Evolutionary conservation across 2,113 vertebrate genomes (phyloP).

Genomic region (Xiphias gladius): DNA sequence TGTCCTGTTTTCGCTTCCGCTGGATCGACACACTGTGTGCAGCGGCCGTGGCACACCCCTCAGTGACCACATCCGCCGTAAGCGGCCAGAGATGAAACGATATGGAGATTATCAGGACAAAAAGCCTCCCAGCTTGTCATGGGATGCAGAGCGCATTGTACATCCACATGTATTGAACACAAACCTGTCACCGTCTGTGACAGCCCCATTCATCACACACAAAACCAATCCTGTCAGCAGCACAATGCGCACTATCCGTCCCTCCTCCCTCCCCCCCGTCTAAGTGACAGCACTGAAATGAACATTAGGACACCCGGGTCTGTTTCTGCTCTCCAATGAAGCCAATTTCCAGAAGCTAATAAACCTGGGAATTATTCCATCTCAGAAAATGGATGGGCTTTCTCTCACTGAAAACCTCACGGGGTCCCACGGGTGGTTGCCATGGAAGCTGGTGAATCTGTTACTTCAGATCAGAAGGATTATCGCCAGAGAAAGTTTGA

Average conservation of each 20-base stretch:
- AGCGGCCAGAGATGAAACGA: conserved; percentile 81
- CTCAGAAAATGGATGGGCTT: conserved; percentile 28
- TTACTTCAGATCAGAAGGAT: conserved; percentile 17
- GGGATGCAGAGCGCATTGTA: conserved; percentile 85
- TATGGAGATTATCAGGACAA: conserved; percentile 85
- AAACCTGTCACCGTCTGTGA: conserved; percentile 84
- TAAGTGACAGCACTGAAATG: conserved; percentile 85
- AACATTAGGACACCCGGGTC: conserved; percentile 79
- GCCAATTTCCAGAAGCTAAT: conserved; percentile 82
- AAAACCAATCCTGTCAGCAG: conserved; percentile 84
- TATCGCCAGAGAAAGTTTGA: not conserved
- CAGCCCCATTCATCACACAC: conserved; percentile 88
- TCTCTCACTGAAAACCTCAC: conserved; percentile 32
- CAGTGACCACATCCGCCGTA: conserved; percentile 77
- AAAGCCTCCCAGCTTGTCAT: conserved; percentile 85
- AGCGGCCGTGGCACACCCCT: conserved; percentile 71
- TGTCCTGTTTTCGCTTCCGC: conserved; percentile 57
- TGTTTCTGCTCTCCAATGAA: conserved; percentile 75
- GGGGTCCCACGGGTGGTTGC: conserved; percentile 37
- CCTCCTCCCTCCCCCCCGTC: conserved; percentile 65
- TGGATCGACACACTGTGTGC: conserved; percentile 61
- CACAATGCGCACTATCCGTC: conserved; percentile 75
- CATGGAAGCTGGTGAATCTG: conserved; percentile 5
- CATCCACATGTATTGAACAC: conserved; percentile 88
- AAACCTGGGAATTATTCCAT: conserved; percentile 76